Conservation (phyloP, 53 echinoderm and acorn worm species). For the Arbacia lixula region DNA sequence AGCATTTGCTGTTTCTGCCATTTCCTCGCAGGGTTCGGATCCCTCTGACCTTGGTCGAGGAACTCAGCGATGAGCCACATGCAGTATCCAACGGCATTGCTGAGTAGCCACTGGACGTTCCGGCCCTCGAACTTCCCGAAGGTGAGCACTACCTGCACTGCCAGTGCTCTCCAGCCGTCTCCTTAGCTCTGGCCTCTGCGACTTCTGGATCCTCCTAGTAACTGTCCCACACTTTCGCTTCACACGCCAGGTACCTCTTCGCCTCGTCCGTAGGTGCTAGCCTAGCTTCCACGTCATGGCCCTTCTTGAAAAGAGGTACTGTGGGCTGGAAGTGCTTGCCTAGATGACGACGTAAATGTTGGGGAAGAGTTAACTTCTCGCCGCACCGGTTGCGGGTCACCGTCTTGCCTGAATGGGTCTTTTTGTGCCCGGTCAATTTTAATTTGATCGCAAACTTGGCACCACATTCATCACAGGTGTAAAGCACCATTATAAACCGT, state of each 20-base stretch:
- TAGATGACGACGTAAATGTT: background rate
- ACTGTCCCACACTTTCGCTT: background rate
- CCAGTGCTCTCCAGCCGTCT: background rate
- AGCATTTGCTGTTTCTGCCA: constrained; percentile 13
- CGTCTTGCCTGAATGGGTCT: background rate
- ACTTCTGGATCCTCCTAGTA: background rate
- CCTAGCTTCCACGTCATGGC: background rate
- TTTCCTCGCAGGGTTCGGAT: background rate
- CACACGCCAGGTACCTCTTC: too few relatives aligned
- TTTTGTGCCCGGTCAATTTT: background rate
- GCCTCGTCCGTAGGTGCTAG: background rate
- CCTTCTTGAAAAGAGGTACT: background rate
- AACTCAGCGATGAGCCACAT: background rate
- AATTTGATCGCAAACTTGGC: constrained; percentile 1
- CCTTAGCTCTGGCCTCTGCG: background rate
- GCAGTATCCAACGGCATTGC: background rate
- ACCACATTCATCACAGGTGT: background rate
- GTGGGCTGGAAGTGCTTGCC: background rate
- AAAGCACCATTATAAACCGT: constrained; percentile 5
- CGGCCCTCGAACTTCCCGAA: background rate
- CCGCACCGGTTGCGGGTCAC: background rate
- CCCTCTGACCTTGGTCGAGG: background rate
- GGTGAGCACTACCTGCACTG: background rate
- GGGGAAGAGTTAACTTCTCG: background rate
- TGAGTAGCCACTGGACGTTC: background rate